Evolutionary conservation across 2,797 vertebrate species (phyloP).

Genomic region (Salmo trutta): DNA sequence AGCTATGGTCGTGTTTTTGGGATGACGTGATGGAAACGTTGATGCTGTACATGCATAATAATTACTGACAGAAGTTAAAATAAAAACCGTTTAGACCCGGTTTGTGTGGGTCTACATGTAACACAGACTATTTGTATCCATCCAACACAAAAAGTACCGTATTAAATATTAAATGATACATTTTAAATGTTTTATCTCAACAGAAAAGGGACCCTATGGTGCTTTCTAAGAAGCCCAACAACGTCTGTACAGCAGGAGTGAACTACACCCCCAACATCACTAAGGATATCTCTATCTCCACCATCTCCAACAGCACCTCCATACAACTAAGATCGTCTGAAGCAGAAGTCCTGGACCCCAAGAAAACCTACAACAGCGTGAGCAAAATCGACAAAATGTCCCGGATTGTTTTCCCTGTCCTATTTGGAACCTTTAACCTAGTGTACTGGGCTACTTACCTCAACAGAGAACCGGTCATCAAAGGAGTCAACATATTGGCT

Average conservation of each 20-base stretch:
- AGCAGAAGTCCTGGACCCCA: conserved; percentile 82
- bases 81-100: neutral
- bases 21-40: neutral
- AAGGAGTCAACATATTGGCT: conserved; percentile 73
- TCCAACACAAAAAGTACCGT: neutral
- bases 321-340: conserved; percentile 77
- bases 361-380: conserved; percentile 96
- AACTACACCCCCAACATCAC: conserved; percentile 85
- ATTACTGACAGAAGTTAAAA: conserved; percentile 65
- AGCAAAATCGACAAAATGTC: conserved; percentile 97
- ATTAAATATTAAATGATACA: neutral
- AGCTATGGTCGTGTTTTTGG: neutral
- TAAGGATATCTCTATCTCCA: conserved; percentile 83
- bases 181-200: neutral
- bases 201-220: conserved; percentile 88
- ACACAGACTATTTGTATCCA: neutral
- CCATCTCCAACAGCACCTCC: conserved; percentile 78
- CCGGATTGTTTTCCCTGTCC: conserved; percentile 88
- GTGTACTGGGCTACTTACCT: conserved; percentile 95
- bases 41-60: neutral
- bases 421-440: conserved; percentile 92
- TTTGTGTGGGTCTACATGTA: neutral
- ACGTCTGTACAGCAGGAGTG: conserved; percentile 81
- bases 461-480: conserved; percentile 88
- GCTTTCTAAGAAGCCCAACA: conserved; percentile 82